Conservation (phyloP, 2,113 vertebrate genomes). For the Euleptes europaea region DNA sequence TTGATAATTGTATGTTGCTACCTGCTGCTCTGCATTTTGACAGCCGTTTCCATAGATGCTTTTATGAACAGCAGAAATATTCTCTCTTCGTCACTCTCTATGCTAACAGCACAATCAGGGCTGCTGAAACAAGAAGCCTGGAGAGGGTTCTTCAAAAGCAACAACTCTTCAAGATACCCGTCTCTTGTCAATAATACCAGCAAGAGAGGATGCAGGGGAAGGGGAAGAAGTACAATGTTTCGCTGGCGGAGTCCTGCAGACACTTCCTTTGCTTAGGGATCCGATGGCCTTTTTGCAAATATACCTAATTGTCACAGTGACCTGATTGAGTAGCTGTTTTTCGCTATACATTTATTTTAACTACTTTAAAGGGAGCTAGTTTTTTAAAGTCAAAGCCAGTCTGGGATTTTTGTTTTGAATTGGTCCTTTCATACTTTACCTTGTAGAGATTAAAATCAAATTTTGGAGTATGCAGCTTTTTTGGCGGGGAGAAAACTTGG, state of each 20-base stretch:
- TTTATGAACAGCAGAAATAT: conserved; percentile 81
- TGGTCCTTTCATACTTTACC: conserved; percentile 41
- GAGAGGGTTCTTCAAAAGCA: conserved; percentile 82
- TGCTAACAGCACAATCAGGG: conserved; percentile 77
- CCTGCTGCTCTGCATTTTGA: conserved; percentile 83
- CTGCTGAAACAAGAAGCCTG: conserved; percentile 77
- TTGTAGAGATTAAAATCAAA: not conserved
- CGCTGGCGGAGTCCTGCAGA: conserved; percentile 67
- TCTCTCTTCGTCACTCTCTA: conserved; percentile 76
- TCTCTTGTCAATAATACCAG: conserved; percentile 75
- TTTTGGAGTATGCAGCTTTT: not conserved
- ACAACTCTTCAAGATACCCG: conserved; percentile 73
- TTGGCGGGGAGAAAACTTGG: not conserved
- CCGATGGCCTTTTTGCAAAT: conserved; percentile 64
- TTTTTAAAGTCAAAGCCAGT: conserved; percentile 55
- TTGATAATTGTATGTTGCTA: conserved; percentile 85
- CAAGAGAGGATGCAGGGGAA: conserved; percentile 56
- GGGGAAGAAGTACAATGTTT: conserved; percentile 63
- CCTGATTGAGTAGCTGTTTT: conserved; percentile 62
- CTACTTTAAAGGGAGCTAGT: conserved; percentile 32
- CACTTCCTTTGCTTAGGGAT: conserved; percentile 67
- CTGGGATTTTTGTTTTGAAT: not conserved
- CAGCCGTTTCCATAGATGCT: conserved; percentile 84
- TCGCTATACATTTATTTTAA: conserved; percentile 59
- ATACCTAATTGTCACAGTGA: conserved; percentile 60